Evolutionary conservation across 2,797 vertebrate species (phyloP), one percentile per base, ranked within the genome.

Genomic region (Acipenser transmontanus): DNA sequence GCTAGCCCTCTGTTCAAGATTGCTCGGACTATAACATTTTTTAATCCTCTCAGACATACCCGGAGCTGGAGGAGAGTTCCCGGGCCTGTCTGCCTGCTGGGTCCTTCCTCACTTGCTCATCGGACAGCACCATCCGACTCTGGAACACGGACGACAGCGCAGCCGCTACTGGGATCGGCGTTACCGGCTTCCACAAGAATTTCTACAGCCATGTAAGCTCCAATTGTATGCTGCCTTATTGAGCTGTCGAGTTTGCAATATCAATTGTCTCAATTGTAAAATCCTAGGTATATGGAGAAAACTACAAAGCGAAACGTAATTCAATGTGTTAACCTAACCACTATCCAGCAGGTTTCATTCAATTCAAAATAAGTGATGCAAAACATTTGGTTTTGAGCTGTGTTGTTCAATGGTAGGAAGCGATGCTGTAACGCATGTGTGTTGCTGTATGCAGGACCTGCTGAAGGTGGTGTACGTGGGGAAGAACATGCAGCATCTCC

Each of bases 41-140:
- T n/a, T n/a, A n/a, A 2, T 20, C 20, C 20, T 60, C 50, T 64
- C 74, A 97, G 95, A 85, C 93, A 6, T 94, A 92, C 61, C 92
- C 93, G 0, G 86, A 94, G 48, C 77, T 88, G 59, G 78, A 79
- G 47, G 80, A 78, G 1, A 67, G 72, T 8, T 75, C 70, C 8
- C 77, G 63, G 68, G 75, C 85, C 9, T 80, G 78, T 57, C 76
- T 93, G 59, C 88, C 91, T 0, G 82, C 84, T 0, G 90, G 91
- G 2, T 92, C 92, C 11, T 97, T 97, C 77, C 79, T 98, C 64
- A 96, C 93, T 3, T 96, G 92, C 62, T 96, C 94, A 0, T 95
- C 93, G 0, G 95, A 98, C 70, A 94, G 91, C 82, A 96, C 95
- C 71, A 88, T 97, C 77, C 82, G 95, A 0, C 76, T 91, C 59